Evolutionary conservation across 2,113 vertebrate genomes (phyloP).

Genomic region (Aythya baeri): DNA sequence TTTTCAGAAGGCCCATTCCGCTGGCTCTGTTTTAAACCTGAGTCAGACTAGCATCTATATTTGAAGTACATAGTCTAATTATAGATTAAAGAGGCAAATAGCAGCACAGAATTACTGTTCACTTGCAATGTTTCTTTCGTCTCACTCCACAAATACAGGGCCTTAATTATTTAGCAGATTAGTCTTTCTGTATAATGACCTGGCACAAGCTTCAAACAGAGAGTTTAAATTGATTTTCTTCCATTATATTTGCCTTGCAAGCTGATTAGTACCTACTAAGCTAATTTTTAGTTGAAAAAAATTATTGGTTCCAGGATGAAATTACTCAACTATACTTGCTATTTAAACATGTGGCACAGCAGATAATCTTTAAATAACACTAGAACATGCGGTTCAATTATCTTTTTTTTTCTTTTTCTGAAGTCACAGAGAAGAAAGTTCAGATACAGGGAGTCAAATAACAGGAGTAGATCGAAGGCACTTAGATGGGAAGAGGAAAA

Average conservation of each 20-base stretch:
- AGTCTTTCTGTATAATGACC: constrained; percentile 41
- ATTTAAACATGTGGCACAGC: background rate
- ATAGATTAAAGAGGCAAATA: constrained; percentile 28
- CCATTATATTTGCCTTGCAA: constrained; percentile 32
- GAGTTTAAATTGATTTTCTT: constrained; percentile 40
- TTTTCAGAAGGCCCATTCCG: background rate
- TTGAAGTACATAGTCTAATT: constrained; percentile 50
- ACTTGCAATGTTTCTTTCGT: constrained; percentile 43
- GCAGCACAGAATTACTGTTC: constrained; percentile 26
- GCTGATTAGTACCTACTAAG: constrained; percentile 54
- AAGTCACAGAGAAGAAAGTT: background rate
- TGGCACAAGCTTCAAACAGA: constrained; percentile 33
- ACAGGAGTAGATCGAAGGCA: background rate
- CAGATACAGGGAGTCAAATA: background rate
- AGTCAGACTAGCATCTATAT: constrained; percentile 51
- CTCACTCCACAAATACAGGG: constrained; percentile 36
- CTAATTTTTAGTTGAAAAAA: constrained; percentile 53
- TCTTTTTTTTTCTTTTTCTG: background rate
- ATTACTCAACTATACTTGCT: constrained; percentile 30
- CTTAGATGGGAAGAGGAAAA: constrained; percentile 4
- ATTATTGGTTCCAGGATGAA: constrained; percentile 37
- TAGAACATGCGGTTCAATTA: constrained; percentile 6
- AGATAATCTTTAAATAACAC: constrained; percentile 51
- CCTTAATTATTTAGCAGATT: constrained; percentile 45
- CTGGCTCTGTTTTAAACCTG: constrained; percentile 1